Conservation (phyloP, 2,888 invertebrate species). For the Belgica antarctica region DNA sequence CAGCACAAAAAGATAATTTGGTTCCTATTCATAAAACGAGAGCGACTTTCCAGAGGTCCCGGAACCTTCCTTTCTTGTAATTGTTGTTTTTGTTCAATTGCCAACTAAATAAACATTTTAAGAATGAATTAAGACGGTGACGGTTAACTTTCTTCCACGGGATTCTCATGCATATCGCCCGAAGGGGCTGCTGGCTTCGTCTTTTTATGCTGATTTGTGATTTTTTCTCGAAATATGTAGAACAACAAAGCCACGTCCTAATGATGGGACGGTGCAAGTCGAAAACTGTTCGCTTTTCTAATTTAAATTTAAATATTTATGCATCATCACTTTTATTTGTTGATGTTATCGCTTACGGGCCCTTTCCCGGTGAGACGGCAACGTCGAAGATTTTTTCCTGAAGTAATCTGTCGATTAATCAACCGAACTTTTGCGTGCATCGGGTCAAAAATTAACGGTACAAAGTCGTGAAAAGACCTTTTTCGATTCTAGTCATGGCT, state of each 20-base stretch:
- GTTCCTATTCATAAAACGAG: constrained; percentile 34
- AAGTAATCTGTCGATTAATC: constrained; percentile 43
- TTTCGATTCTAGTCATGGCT: neutral
- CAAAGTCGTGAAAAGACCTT: constrained; percentile 13
- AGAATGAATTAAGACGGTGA: constrained; percentile 36
- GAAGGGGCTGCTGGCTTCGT: constrained; percentile 1
- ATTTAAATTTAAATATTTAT: constrained; percentile 42
- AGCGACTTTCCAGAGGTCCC: constrained; percentile 13
- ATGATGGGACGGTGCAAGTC: constrained; percentile 13
- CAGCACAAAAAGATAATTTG: constrained; percentile 38
- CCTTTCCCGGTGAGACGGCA: neutral
- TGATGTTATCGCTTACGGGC: constrained; percentile 42
- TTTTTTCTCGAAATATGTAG: neutral
- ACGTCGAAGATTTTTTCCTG: neutral
- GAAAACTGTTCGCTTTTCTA: constrained; percentile 1
- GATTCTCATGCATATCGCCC: neutral
- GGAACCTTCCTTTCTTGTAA: constrained; percentile 5
- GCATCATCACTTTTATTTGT: constrained; percentile 44
- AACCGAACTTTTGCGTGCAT: constrained; percentile 42
- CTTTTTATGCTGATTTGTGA: neutral
- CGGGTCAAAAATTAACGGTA: constrained; percentile 43
- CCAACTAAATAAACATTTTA: constrained; percentile 43
- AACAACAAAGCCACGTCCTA: constrained; percentile 26
- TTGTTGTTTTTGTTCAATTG: constrained; percentile 44
- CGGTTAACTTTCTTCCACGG: constrained; percentile 3